Base-by-base conservation (phyloP, 2,113 vertebrate species). In the Phainopepla nitens region DNA sequence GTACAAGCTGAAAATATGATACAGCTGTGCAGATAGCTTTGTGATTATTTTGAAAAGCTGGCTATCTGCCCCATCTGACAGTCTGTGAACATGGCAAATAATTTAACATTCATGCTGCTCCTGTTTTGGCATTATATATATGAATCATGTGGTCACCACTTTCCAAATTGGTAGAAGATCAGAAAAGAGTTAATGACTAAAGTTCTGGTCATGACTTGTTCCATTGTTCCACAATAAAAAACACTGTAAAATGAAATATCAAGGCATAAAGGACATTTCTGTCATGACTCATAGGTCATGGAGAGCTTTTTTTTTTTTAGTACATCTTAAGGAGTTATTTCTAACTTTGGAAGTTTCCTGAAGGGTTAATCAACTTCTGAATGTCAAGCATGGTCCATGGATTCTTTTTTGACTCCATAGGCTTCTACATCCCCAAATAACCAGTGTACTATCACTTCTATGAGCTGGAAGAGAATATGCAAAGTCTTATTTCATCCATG, bases 41-140 rank as follows among this genome's bases (percentile, higher is more conserved):
- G 80, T 6, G 94, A 96, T 97, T 97, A 93, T 97, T 97, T 97
- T 93, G 95, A 95, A 96, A 93, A 93, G 81, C 91, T 98, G 96
- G 96, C 92, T 97, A 97, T 97, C 97, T 97, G 95, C 96, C 97
- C 87, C 92, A 95, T 97, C 90, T 97, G 97, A 97, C 95, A 97
- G 97, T 96, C 96, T 97, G 95, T 92, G 97, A 98, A 97, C 95
- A 97, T 93, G 91, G 92, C 93, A 95, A 98, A 97, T 97, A 97
- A 97, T 98, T 96, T 96, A 97, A 90, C 65, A 89, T 97, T 92
- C 96, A 85, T 96, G 73, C 85, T 15, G 86, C 98, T 98, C 90
- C 96, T 96, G 96, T 98, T 98, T 96, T 96, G 97, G 97, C 95
- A 82, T 94, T 90, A 95, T 92, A 82, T 93, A 75, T 78, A 79